A percentile compares a stretch with the other conserved stretches of the same genome.
These are phyloP conservation scores for Drosophila nannoptera DNA, from an alignment of 1,140 invertebrate genomes.

Conservation along the genomic window DNA sequence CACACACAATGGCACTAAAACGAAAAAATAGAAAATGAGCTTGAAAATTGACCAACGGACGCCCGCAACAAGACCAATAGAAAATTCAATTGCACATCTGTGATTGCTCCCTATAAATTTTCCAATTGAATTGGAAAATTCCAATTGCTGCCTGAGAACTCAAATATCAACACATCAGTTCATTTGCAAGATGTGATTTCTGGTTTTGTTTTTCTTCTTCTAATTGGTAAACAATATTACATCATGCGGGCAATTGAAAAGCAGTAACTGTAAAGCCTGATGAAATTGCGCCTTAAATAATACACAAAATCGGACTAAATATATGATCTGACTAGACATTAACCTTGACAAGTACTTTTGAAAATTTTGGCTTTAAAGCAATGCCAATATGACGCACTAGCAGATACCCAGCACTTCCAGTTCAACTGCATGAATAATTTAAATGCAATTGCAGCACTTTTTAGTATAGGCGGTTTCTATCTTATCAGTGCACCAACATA, in stretches of 20 bases:
- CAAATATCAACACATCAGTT: conserved; percentile 10
- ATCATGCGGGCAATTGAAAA: conserved; percentile 19
- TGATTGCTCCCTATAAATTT: conserved; percentile 19
- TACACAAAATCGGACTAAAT: not conserved
- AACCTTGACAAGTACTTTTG: conserved; percentile 23
- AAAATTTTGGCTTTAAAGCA: conserved; percentile 3
- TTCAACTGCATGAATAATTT: not conserved
- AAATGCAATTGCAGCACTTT: not conserved
- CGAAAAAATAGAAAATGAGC: conserved; percentile 23
- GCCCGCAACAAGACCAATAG: conserved; percentile 10
- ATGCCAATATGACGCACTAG: too few species aligned
- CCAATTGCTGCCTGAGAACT: conserved; percentile 9
- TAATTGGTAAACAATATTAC: conserved; percentile 25
- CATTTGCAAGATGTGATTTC: not conserved
- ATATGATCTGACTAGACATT: not conserved
- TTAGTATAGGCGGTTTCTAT: too few species aligned
- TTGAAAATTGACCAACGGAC: conserved; percentile 30
- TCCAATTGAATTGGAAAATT: conserved; percentile 3
- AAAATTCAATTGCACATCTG: conserved; percentile 25
- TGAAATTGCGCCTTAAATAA: conserved; percentile 6
- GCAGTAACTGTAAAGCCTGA: conserved; percentile 1
- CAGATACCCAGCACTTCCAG: conserved; percentile 2
- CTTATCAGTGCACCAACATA: not conserved
- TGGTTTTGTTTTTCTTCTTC: not conserved
- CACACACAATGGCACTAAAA: not conserved